Evolutionary conservation across 2,113 vertebrate genomes (phyloP).

Genomic region (Acanthisitta chloris): DNA sequence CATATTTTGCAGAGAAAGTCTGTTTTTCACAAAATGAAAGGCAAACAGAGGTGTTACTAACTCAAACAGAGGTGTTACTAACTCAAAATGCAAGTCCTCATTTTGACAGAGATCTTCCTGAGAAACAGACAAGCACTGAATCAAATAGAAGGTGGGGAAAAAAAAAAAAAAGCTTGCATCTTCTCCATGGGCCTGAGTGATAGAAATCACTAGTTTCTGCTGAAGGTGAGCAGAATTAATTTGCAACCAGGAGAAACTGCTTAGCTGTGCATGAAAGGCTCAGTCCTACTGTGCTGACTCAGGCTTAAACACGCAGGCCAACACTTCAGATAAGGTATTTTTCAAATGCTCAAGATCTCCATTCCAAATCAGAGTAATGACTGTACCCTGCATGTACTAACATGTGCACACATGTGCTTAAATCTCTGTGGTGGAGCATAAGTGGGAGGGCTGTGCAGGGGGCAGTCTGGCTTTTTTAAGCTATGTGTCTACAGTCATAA

Average conservation of each 20-base stretch:
- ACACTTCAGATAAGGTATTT: not conserved
- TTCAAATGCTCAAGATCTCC: not conserved
- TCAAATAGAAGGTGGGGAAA: not conserved
- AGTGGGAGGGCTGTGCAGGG: not conserved
- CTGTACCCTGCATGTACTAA: no score
- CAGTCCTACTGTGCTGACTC: not conserved
- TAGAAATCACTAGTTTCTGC: not conserved
- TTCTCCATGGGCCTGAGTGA: not conserved
- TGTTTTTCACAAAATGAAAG: not conserved
- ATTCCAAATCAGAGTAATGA: not conserved
- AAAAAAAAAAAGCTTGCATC: not conserved
- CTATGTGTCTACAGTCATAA: rapidly evolving
- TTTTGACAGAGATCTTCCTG: not conserved
- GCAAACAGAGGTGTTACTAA: constrained; percentile 14
- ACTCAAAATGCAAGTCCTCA: constrained; percentile 15
- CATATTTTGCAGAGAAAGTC: not conserved
- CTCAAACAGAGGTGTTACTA: constrained; percentile 30
- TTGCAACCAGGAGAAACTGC: not conserved
- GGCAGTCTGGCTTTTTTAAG: not conserved
- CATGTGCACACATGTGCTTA: rapidly evolving
- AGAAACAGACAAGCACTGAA: not conserved
- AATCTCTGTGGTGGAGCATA: rapidly evolving
- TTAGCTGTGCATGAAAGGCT: not conserved
- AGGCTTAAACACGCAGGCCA: not conserved
- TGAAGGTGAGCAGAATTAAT: constrained; percentile 7